phyloP scores from a whole-genome alignment of 2,113 vertebrate genomes.

The Australoheros scitulus region DNA sequence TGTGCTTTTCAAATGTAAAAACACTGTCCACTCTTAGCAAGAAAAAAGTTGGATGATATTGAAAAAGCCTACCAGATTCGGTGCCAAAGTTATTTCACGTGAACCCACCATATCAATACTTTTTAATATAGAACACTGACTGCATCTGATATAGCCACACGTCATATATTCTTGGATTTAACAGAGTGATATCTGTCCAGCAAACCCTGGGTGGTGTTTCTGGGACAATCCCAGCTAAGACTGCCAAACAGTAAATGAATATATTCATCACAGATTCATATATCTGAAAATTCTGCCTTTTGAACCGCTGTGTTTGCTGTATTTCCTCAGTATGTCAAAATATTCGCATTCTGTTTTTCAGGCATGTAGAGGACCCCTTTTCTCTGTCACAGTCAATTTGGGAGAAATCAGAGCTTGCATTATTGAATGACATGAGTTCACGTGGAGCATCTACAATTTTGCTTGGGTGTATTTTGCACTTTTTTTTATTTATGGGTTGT shows the following conservation, averaged over 20 bases:
- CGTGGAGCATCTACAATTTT: background rate
- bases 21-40: too few relatives aligned
- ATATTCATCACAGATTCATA: background rate
- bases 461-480: background rate
- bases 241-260: background rate
- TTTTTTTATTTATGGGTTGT: constrained; percentile 1
- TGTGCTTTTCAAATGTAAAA: too few relatives aligned
- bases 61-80: too few relatives aligned
- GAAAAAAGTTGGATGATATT: too few relatives aligned
- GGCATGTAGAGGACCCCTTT: background rate
- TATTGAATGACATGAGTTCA: background rate
- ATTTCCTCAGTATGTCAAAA: background rate
- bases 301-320: background rate
- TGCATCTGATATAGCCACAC: background rate
- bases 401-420: background rate
- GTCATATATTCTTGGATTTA: constrained; percentile 1
- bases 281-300: background rate
- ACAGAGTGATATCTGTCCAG: background rate
- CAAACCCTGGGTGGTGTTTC: background rate
- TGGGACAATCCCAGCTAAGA: background rate
- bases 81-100: background rate
- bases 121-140: background rate
- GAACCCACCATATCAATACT: background rate
- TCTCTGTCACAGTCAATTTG: background rate
- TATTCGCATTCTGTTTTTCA: background rate